Base-by-base conservation (phyloP, 2,888 invertebrate species). In the Tyria jacobaeae region DNA sequence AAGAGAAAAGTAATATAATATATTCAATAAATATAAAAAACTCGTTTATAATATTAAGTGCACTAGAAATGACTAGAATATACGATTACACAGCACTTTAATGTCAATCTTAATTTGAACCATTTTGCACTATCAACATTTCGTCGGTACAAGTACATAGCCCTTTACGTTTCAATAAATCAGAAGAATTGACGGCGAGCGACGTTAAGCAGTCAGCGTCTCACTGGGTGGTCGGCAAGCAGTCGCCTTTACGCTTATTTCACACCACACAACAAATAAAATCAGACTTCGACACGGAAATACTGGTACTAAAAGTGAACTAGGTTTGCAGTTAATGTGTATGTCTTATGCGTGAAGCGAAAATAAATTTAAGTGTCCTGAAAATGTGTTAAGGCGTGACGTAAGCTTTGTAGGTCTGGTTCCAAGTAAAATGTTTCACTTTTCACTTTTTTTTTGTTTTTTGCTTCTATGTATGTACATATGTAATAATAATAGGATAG, bases 111-210 rank as follows among this genome's bases (percentile, higher is more conserved):
- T 54, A n/a, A 66, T 70, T 66, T 57, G 62, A 67, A 41, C 49
- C 50, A 56, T 50, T 68, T 64, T 68, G 41, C 47, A 56, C 52
- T 37, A 25, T 24, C 15, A 50, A 61, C 54, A 68, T 78, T 79
- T 78, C 62, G 70, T 75, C 48, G 80, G 73, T 80, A 66, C 21
- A 57, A 83, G 79, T 87, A 82, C 79, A 87, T 74, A 73, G 83
- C 80, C 78, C 82, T 86, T 82, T 81, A 86, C 83, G 81, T 89
- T 91, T 85, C 86, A 89, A 93, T 93, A 93, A 92, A 93, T 93
- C 93, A 92, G 87, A 85, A 87, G 91, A 89, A 89, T 91, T 93
- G 92, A 92, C 91, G 86, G 83, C 88, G 79, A 76, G 78, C 86
- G 89, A 21, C 89, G 91, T 90, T 90, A 91, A 85, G 84, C 91